Base-by-base conservation (phyloP, 2,113 vertebrate genomes). In the Jaculus jaculus region DNA sequence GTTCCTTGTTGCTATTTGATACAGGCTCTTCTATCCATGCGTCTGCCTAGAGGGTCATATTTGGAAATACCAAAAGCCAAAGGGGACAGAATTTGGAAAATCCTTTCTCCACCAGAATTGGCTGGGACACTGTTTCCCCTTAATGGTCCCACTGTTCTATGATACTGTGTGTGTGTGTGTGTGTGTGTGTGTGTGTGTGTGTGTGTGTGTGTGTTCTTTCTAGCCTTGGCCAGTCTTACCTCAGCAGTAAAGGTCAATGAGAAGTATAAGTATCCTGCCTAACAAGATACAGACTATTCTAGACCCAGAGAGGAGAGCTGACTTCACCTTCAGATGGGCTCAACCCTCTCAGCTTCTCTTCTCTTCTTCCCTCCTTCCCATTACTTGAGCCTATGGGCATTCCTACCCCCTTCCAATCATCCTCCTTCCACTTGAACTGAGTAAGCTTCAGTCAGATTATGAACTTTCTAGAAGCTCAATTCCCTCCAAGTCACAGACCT, bases 81-180 rank as follows among this genome's bases (percentile, higher is more conserved):
- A 12, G 23, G 77, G 21, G 20, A 15, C 65, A n/a, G 80, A 58
- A 51, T 8, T 32, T 81, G 73, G 34, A 28, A 21, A 47, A 63
- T 83, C 69, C 37, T 8, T 51, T 79, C 63, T 32, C 60, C 20
- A 39, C 47, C 10, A 32, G 15, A 26, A 2, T 30, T 68, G 54
- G 23, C 72, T 69, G 28, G 68, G 58, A 51, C 16, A 20, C 21
- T 54, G 42, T 23, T 21, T 61, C 17, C 3, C 51, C 80, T 58
- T 32, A 6, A 23, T 30, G 30, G 2, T 5, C 0, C 23, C 32
- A 1, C 7, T 23, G 32, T 75, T 71, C 9, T 6, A 15, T 10
- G 73, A 63, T 15, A n/a, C 2, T 9, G 32, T 69, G 68, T n/a
- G 68, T 34, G 18, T 34, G n/a, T 34, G n/a, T 51, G 26, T 54